Evolutionary conservation across 2,888 invertebrate genomes (phyloP), one percentile per base, ranked within the genome.

Genomic region (Eurytoma adleriae): DNA sequence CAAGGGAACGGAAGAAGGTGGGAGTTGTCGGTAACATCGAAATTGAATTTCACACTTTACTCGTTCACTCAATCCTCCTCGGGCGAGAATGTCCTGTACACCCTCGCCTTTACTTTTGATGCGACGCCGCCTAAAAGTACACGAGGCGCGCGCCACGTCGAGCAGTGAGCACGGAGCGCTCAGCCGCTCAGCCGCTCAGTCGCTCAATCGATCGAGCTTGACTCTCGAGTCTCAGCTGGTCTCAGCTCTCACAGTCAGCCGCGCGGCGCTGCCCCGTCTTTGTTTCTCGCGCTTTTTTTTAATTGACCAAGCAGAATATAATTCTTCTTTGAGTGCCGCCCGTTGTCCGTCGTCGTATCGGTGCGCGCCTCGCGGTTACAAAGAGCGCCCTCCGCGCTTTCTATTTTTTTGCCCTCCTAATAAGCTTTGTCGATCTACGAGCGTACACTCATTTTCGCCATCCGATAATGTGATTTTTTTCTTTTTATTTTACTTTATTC

Each of bases 241-340:
- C 13, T 30, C 24, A 4, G 27, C 52, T 52, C 12, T 50, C 50
- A 10, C 50, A 10, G 1, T 52, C 10, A 3, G 20, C 18, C 16
- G 56, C n/a, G 24, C 27, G 70, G 50, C 40, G 14, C 50, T 30
- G 18, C 48, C 48, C 24, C 18, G 18, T 67, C 40, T 62, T 48
- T 68, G 52, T 62, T 54, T 54, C 27, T 54, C 71, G 52, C 52
- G 24, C 27, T 54, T 52, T 61, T 66, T 67, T 74, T 62, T 81
- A 82, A 82, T 82, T 82, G 82, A 79, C 82, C 66, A 77, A 79
- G 82, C 79, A 70, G 77, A 79, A 74, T 79, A 61, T 79, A 69
- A 79, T 80, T 76, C 52, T 78, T 54, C 62, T 70, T 79, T 71
- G 52, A 79, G 50, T 48, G 18, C 27, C 40, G 20, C 40, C n/a